Base-by-base conservation (phyloP, 2,888 invertebrate species). In the Camptogramma bilineatum region DNA sequence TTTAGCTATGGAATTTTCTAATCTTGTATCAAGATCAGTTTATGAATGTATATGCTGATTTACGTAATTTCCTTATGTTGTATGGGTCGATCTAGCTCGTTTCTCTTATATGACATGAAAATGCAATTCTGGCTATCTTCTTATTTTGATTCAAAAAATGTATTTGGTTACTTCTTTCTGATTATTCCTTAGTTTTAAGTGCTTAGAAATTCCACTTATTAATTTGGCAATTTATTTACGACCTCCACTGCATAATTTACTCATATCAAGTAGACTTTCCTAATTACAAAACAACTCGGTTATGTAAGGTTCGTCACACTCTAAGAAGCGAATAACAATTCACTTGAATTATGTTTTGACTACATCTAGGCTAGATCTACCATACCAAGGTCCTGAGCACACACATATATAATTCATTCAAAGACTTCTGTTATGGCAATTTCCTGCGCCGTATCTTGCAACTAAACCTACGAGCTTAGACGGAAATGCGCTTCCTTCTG, bases 401-500 rank as follows among this genome's bases (percentile, higher is more conserved):
- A 55, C 19, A n/a, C 17, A 46, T 8, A 28, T 28, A 28, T 2
- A 21, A 3, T 28, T 34, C 39, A 19, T 48, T 9, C 28, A 16
- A 9, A 51, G 46, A 46, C 39, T 42, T 42, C 17, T 17, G 31
- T 59, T 53, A n/a, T 59, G 34, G 66, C 59, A 69, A 73, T 77
- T 75, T 77, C 75, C 79, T 76, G 76, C 72, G 72, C 67, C 73
- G 73, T 73, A 74, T 79, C 76, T 69, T 66, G 73, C 76, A 53
- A 54, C 55, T 52, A 31, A 60, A 59, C 60, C 57, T 52, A 52
- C 57, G 68, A 65, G 69, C 72, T 74, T 75, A 76, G 79, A 83
- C 86, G 88, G 88, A 90, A 88, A 82, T 84, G 72, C 83, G 84
- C 82, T 87, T 85, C 85, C 84, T 88, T 80, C 76, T 81, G 77